These are phyloP conservation scores for Cheilosia vernalis DNA, from an alignment of 2,888 invertebrate genomes.

Conservation along the genomic window DNA sequence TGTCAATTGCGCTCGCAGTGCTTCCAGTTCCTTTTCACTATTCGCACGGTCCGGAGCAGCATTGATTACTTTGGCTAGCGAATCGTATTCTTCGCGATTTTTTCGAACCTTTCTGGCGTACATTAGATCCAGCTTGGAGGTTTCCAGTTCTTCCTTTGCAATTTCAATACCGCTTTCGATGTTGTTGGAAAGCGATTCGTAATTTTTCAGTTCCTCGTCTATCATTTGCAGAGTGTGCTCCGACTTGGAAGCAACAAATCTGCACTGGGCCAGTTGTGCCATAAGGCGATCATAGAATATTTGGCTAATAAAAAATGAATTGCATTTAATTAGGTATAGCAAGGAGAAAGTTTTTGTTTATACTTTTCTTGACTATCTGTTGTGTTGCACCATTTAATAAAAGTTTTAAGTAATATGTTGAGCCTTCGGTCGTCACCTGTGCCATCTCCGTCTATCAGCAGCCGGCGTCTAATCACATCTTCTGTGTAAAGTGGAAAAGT, in stretches of 20 bases:
- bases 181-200: constrained; percentile 89
- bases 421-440: constrained; percentile 95
- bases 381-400: constrained; percentile 90
- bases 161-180: constrained; percentile 90
- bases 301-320: constrained; percentile 83
- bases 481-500: constrained; percentile 85
- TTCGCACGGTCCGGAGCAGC: constrained; percentile 93
- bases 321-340: background rate
- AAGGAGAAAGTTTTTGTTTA: constrained; percentile 79
- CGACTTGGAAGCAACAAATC: constrained; percentile 92
- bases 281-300: constrained; percentile 90
- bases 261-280: constrained; percentile 91
- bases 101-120: constrained; percentile 92
- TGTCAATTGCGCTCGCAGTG: constrained; percentile 88
- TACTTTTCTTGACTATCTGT: constrained; percentile 85
- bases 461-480: constrained; percentile 93
- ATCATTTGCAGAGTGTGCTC: constrained; percentile 90
- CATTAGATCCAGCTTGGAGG: constrained; percentile 90
- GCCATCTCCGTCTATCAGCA: constrained; percentile 97
- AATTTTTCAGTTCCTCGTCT: constrained; percentile 90
- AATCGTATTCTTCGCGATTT: constrained; percentile 94
- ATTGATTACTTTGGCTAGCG: constrained; percentile 93
- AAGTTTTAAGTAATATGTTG: constrained; percentile 90
- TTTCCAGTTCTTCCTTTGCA: constrained; percentile 91
- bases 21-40: constrained; percentile 87